Base-by-base conservation (phyloP, 1,140 invertebrate species). In the Calephelis nemesis region DNA sequence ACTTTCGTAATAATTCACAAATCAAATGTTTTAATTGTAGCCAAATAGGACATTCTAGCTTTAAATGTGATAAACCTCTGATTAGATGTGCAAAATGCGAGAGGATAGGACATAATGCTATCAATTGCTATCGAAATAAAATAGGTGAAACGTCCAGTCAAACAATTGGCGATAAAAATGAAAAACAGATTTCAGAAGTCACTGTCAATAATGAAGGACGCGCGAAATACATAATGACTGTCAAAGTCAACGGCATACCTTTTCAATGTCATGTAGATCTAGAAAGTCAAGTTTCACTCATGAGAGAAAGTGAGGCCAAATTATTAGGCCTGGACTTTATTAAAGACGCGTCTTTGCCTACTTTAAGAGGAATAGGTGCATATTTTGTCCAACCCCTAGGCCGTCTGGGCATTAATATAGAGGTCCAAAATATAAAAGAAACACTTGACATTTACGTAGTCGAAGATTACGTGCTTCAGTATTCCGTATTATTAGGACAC, bases 401-500 rank as follows among this genome's bases (percentile, higher is more conserved):
- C 7, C 40, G 63, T 12, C 50, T 64, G 10, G 64, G 15, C n/a
- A 66, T 65, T 5, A 42, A 40, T 1, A 62, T 76, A 8, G 64
- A 74, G 62, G 71, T 79, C 8, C 77, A 83, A 70, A 68, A 62
- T 15, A 70, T 78, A 49, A 68, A 66, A 54, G 69, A 75, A 49
- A 63, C 12, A 45, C 63, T 75, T 39, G 67, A 81, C 4, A 65
- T 81, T 12, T 75, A 72, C 49, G 68, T 83, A 10, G 76, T 79
- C 4, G 68, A 76, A 2, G 77, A 83, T 60, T 68, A 76, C 19
- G 72, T 78, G 0, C 11, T 79, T 4, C 67, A 50, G 8, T 58
- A 78, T 13, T 54, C 74, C 0, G 71, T 78, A 11, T 13, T 83
- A n/a, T 68, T 83, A 71, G 78, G 78, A 0, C 81, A 83, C 58